Conservation (phyloP, 2,113 vertebrate genomes). For the Stigmatopora nigra region DNA sequence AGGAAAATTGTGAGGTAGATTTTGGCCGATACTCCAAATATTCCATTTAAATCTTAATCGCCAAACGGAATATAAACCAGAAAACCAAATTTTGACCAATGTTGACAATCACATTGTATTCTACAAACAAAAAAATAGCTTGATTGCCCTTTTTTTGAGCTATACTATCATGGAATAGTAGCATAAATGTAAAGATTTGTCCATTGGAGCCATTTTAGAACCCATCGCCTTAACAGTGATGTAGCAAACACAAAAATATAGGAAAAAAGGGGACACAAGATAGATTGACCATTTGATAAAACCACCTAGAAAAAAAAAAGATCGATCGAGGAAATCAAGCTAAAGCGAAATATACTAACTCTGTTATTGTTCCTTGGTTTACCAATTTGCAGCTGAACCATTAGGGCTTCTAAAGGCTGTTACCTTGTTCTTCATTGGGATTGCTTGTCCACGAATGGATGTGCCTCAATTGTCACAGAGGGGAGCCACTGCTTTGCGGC, state of each 20-base stretch:
- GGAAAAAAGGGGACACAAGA: conserved; percentile 11
- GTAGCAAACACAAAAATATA: conserved; percentile 9
- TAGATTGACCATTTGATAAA: conserved; percentile 41
- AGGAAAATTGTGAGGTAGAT: too few relatives aligned
- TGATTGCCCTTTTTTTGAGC: too few relatives aligned
- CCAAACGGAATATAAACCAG: too few relatives aligned
- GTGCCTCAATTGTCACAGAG: conserved; percentile 66
- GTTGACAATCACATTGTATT: too few relatives aligned
- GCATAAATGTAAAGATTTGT: too few relatives aligned
- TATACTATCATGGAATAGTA: too few relatives aligned
- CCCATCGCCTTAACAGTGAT: neutral
- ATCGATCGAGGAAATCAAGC: conserved; percentile 55
- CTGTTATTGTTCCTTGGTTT: conserved; percentile 53
- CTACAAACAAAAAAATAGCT: too few relatives aligned
- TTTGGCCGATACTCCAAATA: too few relatives aligned
- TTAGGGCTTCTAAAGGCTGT: conserved; percentile 62
- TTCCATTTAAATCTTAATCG: too few relatives aligned
- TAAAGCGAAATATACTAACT: conserved; percentile 57
- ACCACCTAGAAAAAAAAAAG: conserved; percentile 47
- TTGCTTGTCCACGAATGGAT: conserved; percentile 55
- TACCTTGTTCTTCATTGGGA: conserved; percentile 59
- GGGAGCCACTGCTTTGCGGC: conserved; percentile 56
- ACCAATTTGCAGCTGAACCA: conserved; percentile 51
- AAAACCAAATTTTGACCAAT: too few relatives aligned
- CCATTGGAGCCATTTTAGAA: too few relatives aligned